Base-by-base conservation (phyloP, 2,888 invertebrate species). In the Mesochorus sp. region DNA sequence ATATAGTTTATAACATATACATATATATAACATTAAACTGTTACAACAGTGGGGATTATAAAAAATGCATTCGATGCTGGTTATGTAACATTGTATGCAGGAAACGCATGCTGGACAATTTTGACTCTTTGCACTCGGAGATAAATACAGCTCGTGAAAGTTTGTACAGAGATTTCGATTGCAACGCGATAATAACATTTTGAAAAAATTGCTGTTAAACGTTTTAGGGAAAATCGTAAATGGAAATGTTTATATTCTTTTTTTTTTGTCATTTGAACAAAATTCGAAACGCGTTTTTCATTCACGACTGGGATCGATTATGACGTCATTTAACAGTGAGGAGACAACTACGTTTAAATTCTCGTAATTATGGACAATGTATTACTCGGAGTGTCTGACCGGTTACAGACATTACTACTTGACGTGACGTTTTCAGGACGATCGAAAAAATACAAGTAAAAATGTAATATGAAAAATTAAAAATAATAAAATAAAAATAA, bases 31-130 rank as follows among this genome's bases (percentile, higher is more conserved):
- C 80, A 81, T 79, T 82, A 59, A 79, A 75, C 59, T 72, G 76
- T 72, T 73, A 80, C 74, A 79, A 80, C 75, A 71, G 67, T 76
- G 73, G 76, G 76, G 66, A 70, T 78, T 75, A 68, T 66, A 80
- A 72, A 82, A n/a, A n/a, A 85, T 87, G 86, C 88, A 88, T 87
- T 88, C 85, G 85, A 84, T 86, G 84, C 85, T 82, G 82, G 86
- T 83, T 61, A 73, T 85, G 28, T 57, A 68, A 68, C 55, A 68
- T 37, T 68, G 67, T 68, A 88, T 87, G 86, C 86, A 86, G 86
- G 87, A 64, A 59, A 82, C 80, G 82, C 90, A 90, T 90, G 89
- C 90, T 88, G 85, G 87, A 81, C 85, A 72, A 70, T 61, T 42
- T 26, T 88, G 85, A 88, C 83, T 84, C 82, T 81, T 77, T 84